Evolutionary conservation across 2,797 vertebrate genomes (phyloP).

Genomic region (Thunnus albacares): DNA sequence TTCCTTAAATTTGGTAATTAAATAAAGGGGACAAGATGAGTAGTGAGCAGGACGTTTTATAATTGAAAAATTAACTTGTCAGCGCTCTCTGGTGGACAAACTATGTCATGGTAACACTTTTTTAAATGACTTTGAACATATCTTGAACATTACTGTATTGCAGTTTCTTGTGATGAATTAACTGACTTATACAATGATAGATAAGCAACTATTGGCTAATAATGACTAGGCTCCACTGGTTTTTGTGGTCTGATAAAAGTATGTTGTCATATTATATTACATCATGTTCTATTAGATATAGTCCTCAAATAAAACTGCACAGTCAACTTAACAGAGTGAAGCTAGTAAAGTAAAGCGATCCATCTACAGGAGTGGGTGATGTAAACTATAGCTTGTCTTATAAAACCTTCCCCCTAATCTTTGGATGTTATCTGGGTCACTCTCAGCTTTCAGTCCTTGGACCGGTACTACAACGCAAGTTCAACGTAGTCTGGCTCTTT

Average conservation of each 20-base stretch:
- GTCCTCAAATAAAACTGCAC: slow-evolving; percentile 2
- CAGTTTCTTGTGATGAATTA: neutral
- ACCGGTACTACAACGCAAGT: no score
- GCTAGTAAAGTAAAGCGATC: neutral
- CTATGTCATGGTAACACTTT: neutral
- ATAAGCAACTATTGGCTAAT: slow-evolving; percentile 6
- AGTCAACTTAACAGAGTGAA: neutral
- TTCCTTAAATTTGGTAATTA: no score
- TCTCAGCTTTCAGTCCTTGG: neutral
- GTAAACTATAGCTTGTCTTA: neutral
- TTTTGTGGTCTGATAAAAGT: neutral
- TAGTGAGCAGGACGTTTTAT: no score
- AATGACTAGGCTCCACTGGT: neutral
- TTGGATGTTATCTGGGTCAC: neutral
- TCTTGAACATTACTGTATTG: no score
- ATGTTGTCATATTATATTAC: neutral
- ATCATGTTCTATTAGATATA: neutral
- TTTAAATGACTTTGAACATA: no score
- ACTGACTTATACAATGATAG: neutral
- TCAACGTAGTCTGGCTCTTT: no score
- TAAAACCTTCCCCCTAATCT: slow-evolving; percentile 8
- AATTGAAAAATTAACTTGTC: no score
- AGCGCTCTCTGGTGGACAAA: slow-evolving; percentile 19
- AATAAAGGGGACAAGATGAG: no score
- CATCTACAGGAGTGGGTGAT: neutral